Evolutionary conservation across 2,888 invertebrate species (phyloP).

Genomic region (Candidula unifasciata): DNA sequence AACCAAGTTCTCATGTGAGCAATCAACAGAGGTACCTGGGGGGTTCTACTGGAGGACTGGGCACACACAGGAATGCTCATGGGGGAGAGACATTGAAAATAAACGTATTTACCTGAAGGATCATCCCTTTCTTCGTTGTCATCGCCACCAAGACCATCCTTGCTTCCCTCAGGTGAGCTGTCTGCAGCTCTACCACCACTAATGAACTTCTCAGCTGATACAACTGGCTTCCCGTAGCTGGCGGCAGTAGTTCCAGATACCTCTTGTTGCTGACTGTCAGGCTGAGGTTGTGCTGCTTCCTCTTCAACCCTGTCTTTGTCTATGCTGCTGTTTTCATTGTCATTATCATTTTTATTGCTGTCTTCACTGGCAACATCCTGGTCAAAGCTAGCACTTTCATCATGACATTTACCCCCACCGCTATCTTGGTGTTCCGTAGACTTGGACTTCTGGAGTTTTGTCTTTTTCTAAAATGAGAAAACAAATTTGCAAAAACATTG

Average conservation of each 20-base stretch:
- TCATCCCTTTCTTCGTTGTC: conserved; percentile 46
- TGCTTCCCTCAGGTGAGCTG: conserved; percentile 46
- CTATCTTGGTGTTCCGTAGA: conserved; percentile 23
- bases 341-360: conserved; percentile 35
- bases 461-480: conserved; percentile 35
- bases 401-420: conserved; percentile 12
- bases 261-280: background rate
- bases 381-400: conserved; percentile 30
- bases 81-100: no score
- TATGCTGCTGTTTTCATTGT: background rate
- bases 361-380: conserved; percentile 41
- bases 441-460: conserved; percentile 34
- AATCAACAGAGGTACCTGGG: no score
- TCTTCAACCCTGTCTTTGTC: conserved; percentile 28
- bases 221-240: no score
- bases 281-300: background rate
- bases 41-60: no score
- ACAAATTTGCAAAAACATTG: background rate
- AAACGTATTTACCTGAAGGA: conserved; percentile 44
- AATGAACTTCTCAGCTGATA: background rate
- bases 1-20: no score
- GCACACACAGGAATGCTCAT: no score
- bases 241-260: background rate
- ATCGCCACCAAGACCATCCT: conserved; percentile 19
- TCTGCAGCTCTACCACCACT: conserved; percentile 10